A percentile compares a stretch with the other conserved stretches of the same genome.
Evolutionary conservation across 2,113 vertebrate genomes (phyloP).

Genomic region (Eptatretus burgeri): DNA sequence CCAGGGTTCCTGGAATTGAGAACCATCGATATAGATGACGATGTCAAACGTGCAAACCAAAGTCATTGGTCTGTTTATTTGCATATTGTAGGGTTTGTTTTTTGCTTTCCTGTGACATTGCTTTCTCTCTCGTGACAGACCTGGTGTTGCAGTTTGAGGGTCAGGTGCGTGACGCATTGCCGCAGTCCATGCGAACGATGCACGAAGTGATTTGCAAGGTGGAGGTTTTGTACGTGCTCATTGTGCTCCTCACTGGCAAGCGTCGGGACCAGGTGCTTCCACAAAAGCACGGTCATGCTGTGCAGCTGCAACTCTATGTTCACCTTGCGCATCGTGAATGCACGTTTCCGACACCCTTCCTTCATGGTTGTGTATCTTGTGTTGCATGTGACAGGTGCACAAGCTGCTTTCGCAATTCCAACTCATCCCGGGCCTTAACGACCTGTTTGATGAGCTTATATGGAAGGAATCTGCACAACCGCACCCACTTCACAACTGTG

Average conservation of each 20-base stretch:
- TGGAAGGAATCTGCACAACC: conserved; percentile 72
- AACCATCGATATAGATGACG: too few relatives aligned
- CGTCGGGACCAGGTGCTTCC: conserved; percentile 63
- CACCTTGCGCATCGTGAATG: not conserved
- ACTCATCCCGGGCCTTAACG: conserved; percentile 83
- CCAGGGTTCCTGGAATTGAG: too few relatives aligned
- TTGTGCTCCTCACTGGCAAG: conserved; percentile 78
- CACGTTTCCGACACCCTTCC: not conserved
- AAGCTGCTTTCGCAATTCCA: conserved; percentile 88
- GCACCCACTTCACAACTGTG: conserved; percentile 73
- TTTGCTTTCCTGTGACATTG: too few relatives aligned
- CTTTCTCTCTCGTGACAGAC: too few relatives aligned
- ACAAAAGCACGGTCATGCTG: too few relatives aligned
- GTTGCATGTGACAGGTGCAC: conserved; percentile 34
- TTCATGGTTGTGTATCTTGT: conserved; percentile 8
- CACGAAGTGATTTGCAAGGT: conserved; percentile 99
- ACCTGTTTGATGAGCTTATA: conserved; percentile 89
- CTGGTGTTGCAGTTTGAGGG: too few relatives aligned
- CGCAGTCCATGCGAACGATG: conserved; percentile 98
- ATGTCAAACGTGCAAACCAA: too few relatives aligned
- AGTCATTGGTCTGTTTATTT: too few relatives aligned
- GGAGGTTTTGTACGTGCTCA: conserved; percentile 84
- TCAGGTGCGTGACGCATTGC: conserved; percentile 45
- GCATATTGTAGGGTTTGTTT: too few relatives aligned
- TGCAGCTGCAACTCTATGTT: not conserved